phyloP scores from a whole-genome alignment of 2,797 vertebrate genomes.

The Microctenopoma stevenorrisi region DNA sequence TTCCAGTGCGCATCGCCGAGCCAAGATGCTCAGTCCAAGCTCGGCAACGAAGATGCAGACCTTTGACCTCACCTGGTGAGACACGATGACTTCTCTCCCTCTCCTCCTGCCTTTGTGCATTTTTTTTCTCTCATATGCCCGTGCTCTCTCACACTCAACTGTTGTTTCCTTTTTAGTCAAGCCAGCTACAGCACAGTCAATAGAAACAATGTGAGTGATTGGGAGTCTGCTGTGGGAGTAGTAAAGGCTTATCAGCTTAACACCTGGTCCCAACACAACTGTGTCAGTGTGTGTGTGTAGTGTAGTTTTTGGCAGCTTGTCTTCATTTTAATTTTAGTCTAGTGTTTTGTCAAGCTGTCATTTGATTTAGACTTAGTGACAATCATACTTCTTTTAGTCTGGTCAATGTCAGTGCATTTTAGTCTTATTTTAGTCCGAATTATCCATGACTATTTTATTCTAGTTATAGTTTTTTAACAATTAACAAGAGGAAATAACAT shows the following conservation, averaged over 20 bases:
- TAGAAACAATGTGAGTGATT: slow-evolving; percentile 65
- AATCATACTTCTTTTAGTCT: no score
- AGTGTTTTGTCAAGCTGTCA: no score
- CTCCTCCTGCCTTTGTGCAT: slow-evolving; percentile 9
- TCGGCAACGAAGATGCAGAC: slow-evolving; percentile 87
- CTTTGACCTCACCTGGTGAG: slow-evolving; percentile 91
- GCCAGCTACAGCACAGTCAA: slow-evolving; percentile 47
- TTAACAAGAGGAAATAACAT: no score
- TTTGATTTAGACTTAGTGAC: no score
- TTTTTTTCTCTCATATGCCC: slow-evolving; percentile 1
- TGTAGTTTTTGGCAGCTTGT: no score
- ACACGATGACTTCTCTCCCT: slow-evolving; percentile 32
- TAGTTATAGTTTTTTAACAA: no score
- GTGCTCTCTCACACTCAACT: not conserved
- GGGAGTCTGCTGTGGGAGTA: slow-evolving; percentile 71
- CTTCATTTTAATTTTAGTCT: no score
- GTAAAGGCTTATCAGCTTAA: slow-evolving; percentile 69
- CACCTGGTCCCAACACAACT: slow-evolving; percentile 72
- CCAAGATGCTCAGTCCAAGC: slow-evolving; percentile 90
- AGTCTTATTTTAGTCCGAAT: no score
- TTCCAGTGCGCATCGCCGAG: slow-evolving; percentile 86
- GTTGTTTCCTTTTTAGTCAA: slow-evolving; percentile 37
- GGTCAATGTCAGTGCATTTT: no score
- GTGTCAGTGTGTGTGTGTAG: slow-evolving; percentile 16
- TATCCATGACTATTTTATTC: no score